phyloP scores from a whole-genome alignment of 2,113 vertebrate genomes.

The Ophthalmolycus amberensis region DNA sequence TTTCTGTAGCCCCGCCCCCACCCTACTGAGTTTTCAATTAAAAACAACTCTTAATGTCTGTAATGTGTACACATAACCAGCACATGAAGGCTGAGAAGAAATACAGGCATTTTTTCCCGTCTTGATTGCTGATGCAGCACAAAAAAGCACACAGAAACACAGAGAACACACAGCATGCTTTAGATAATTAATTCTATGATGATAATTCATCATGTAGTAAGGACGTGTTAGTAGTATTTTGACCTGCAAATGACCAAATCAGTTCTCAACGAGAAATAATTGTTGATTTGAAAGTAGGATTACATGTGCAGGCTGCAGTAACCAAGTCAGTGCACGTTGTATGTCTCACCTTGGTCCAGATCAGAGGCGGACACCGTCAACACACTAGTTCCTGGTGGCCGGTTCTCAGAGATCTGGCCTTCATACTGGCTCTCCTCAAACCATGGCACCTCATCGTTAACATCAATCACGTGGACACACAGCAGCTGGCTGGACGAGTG shows the following conservation, averaged over 20 bases:
- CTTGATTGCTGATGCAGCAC: constrained; percentile 21
- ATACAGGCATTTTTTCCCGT: background rate
- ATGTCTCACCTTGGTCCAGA: constrained; percentile 89
- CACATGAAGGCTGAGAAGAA: constrained; percentile 24
- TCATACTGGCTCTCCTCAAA: constrained; percentile 89
- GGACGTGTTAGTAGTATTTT: background rate
- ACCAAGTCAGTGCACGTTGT: background rate
- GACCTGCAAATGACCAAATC: background rate
- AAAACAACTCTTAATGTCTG: constrained; percentile 71
- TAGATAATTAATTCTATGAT: constrained; percentile 1
- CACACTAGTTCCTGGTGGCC: constrained; percentile 84
- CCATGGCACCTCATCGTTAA: constrained; percentile 92
- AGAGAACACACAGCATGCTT: background rate
- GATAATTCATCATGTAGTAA: constrained; percentile 4
- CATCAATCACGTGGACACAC: constrained; percentile 89
- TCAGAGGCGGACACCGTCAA: constrained; percentile 89
- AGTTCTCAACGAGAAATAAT: background rate
- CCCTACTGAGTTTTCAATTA: constrained; percentile 66
- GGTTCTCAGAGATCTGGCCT: constrained; percentile 89
- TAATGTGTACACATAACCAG: constrained; percentile 37
- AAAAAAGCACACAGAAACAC: background rate
- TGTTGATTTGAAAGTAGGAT: background rate
- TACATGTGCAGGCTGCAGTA: background rate
- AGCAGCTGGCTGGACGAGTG: constrained; percentile 86
- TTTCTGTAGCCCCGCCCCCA: constrained; percentile 30